Percentiles rank a stretch among this genome's conserved stretches.
Conservation (phyloP, 2,888 invertebrate genomes). For the Gibbula magus region DNA sequence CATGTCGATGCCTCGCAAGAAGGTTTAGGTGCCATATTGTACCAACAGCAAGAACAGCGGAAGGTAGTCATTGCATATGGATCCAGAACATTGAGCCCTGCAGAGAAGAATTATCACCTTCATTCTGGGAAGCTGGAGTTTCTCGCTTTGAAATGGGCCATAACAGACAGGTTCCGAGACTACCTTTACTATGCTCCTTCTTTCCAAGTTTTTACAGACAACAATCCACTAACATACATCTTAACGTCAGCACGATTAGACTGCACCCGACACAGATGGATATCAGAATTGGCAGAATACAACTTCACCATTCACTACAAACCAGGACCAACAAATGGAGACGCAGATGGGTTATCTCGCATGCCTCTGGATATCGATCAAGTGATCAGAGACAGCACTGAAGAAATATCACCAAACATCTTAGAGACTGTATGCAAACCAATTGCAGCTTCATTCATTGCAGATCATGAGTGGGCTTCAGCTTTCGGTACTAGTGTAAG, state of each 20-base stretch:
- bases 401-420: slow-evolving; percentile 3
- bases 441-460: neutral
- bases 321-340: neutral
- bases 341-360: slow-evolving; percentile 1
- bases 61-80: neutral
- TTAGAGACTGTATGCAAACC: neutral
- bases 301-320: neutral
- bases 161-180: slow-evolving; percentile 12
- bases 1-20: too few relatives aligned
- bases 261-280: neutral
- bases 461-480: neutral
- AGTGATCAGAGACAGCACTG: neutral
- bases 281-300: slow-evolving; percentile 1
- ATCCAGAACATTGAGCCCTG: slow-evolving; percentile 2
- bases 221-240: neutral
- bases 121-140: neutral
- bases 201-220: neutral
- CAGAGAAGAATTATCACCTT: slow-evolving; percentile 4
- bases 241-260: neutral
- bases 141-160: neutral
- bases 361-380: neutral
- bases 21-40: slow-evolving; percentile 14
- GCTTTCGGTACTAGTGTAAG: neutral
- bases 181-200: slow-evolving; percentile 17
- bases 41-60: neutral